These are phyloP conservation scores for Carcharodon carcharias DNA, from an alignment of 2,797 vertebrate species.

Conservation along the genomic window DNA sequence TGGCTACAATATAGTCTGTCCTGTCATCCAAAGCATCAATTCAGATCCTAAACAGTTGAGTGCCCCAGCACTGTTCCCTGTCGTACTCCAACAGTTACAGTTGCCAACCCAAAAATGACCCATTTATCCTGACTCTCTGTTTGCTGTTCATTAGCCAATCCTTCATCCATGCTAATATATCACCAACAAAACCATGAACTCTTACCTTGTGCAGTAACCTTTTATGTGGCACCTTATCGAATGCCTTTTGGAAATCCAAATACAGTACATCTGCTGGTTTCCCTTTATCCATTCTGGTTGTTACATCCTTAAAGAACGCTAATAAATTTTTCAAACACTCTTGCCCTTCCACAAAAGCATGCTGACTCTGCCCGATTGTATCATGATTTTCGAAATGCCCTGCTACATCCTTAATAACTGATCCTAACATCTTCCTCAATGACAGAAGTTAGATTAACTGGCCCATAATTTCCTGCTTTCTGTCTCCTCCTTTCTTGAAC, in stretches of 20 bases:
- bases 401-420: too few relatives aligned
- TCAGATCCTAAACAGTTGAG: too few relatives aligned
- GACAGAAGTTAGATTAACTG: not conserved
- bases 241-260: not conserved
- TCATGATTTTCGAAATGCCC: not conserved
- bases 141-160: not conserved
- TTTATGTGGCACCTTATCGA: not conserved
- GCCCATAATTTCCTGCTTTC: not conserved
- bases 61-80: too few relatives aligned
- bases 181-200: not conserved
- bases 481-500: not conserved
- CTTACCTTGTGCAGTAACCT: not conserved
- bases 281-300: not conserved
- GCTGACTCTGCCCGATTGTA: not conserved
- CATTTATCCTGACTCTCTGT: not conserved
- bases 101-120: not conserved
- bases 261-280: not conserved
- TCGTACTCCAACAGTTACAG: too few relatives aligned
- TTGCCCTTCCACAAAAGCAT: not conserved
- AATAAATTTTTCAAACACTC: not conserved
- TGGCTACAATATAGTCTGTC: too few relatives aligned
- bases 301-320: not conserved
- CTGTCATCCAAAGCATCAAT: too few relatives aligned
- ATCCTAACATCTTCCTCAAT: too few relatives aligned
- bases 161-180: not conserved